Conservation (phyloP, 2,888 invertebrate genomes). For the Atrina japonica region DNA sequence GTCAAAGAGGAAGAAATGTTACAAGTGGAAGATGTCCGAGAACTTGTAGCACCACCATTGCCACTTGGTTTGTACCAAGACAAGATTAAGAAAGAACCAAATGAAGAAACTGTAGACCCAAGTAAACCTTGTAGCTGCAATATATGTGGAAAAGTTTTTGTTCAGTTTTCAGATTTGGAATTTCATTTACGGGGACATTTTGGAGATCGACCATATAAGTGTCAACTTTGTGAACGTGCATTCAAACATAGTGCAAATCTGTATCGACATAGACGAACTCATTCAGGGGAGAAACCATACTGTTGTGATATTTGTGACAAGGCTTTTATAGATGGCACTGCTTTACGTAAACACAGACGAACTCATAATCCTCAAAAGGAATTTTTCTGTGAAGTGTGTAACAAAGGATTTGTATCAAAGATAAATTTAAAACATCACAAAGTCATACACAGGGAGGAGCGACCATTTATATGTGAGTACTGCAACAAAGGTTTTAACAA, state of each 20-base stretch:
- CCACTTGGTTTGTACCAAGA: conserved; percentile 22
- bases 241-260: conserved; percentile 29
- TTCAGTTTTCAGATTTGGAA: conserved; percentile 47
- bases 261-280: conserved; percentile 14
- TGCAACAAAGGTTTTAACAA: conserved; percentile 41
- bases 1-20: conserved; percentile 20
- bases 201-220: conserved; percentile 28
- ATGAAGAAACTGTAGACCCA: conserved; percentile 12
- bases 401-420: conserved; percentile 29
- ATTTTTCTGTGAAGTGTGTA: conserved; percentile 32
- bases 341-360: conserved; percentile 22
- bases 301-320: conserved; percentile 32
- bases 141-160: conserved; percentile 55
- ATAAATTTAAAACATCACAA: conserved; percentile 33
- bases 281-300: conserved; percentile 32
- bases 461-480: conserved; percentile 36
- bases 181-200: conserved; percentile 42
- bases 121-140: conserved; percentile 44
- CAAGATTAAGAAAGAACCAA: background rate
- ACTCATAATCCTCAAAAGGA: conserved; percentile 25
- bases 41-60: conserved; percentile 9
- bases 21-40: background rate
- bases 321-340: conserved; percentile 19
- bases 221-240: conserved; percentile 20
- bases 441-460: conserved; percentile 25